A percentile compares a stretch with the other conserved stretches of the same genome.
Evolutionary conservation across 1,140 invertebrate genomes (phyloP).

Genomic region (Drosophila sucinea): DNA sequence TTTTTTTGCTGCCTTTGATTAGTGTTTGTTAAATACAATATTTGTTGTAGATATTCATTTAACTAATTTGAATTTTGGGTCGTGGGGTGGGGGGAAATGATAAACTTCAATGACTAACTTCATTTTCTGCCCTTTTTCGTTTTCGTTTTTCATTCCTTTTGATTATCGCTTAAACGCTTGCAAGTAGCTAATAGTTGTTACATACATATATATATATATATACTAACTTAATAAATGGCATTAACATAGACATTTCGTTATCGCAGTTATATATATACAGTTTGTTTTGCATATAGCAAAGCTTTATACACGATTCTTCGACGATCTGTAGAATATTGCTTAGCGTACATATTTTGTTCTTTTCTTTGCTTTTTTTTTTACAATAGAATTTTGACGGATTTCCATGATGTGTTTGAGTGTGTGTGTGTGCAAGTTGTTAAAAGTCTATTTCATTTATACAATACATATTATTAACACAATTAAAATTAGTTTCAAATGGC

Average conservation of each 20-base stretch:
- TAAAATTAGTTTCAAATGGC: constrained; percentile 67
- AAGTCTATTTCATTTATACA: constrained; percentile 26
- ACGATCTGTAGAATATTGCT: constrained; percentile 74
- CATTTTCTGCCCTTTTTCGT: constrained; percentile 53
- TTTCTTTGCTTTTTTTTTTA: constrained; percentile 31
- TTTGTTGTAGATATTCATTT: constrained; percentile 56
- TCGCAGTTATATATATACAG: constrained; percentile 51
- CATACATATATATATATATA: constrained; percentile 27
- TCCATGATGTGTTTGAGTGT: constrained; percentile 32
- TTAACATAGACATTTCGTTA: constrained; percentile 44
- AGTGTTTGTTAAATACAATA: constrained; percentile 45
- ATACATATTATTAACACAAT: constrained; percentile 49
- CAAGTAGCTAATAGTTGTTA: constrained; percentile 36
- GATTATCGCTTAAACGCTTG: constrained; percentile 71
- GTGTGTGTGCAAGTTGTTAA: constrained; percentile 4
- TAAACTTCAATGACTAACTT: constrained; percentile 67
- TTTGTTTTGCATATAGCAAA: constrained; percentile 1
- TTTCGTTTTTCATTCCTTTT: constrained; percentile 31
- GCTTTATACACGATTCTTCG: constrained; percentile 34
- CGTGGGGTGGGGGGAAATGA: constrained; percentile 37
- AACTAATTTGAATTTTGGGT: constrained; percentile 44
- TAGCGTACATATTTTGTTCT: constrained; percentile 61
- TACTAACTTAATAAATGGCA: constrained; percentile 51
- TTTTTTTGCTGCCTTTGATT: constrained; percentile 39
- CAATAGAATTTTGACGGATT: constrained; percentile 70